Base-by-base conservation (phyloP, 2,888 invertebrate genomes). In the Diabrotica balteata region DNA sequence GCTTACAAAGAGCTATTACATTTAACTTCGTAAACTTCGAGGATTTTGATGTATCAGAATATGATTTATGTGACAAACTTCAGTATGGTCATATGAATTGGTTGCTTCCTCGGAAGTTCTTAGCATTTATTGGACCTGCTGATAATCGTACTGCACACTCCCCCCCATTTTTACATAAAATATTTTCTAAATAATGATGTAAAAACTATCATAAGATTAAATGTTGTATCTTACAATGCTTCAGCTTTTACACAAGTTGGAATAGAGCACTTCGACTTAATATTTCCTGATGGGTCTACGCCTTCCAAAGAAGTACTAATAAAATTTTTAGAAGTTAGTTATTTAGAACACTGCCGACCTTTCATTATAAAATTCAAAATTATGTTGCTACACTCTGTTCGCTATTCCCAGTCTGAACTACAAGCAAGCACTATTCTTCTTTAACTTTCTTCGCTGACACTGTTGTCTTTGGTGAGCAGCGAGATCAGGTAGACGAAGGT, bases 31-130 rank as follows among this genome's bases (percentile, higher is more conserved):
- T 95, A 79, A 88, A 93, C 82, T 94, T 96, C 79, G 87, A 90
- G 68, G 93, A 92, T 81, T 96, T 96, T 81, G 91, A 95, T 84
- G 87, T 90, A 17, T 88, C 89, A 47, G 95, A 95, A 81, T 96
- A 95, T 82, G 93, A 95, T 77, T 88, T 88, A 80, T 91, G 93
- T 78, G 91, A 93, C 84, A 90, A 91, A 85, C 89, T 95, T 72
- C 90, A 93, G 83, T 91, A 94, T 79, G 96, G 96, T 7, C 95
- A 96, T 83, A 86, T 96, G 71, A 96, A 95, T 84, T 96, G 96
- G 96, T 89, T 95, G 73, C 85, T 96, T 52, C 95, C 96, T 43
- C 88, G 91, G 83, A 91, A 91, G 82, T 93, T 94, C 80, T 83
- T 96, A 58, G 96, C 95, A 42, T 95, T 96, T 80, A 91, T 94